Base-by-base conservation (phyloP, 2,888 invertebrate species). In the Drosophila limbata region DNA sequence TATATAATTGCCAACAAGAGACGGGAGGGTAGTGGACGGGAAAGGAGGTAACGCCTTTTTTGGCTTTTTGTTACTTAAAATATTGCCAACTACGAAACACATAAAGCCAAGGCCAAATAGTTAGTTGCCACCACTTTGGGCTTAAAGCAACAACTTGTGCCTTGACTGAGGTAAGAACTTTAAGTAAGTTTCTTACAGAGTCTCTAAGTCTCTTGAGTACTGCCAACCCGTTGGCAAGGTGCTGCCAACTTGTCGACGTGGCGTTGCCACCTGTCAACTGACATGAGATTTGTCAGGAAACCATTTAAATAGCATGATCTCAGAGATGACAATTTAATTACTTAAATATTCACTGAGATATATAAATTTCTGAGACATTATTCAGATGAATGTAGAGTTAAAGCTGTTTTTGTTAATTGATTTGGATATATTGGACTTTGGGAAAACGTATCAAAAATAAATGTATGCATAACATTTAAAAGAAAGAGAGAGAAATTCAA, bases 1-100 rank as follows among this genome's bases (percentile, higher is more conserved):
- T 74, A 77, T 63, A 71, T 59, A 81, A 78, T 83, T 78, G 81
- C 65, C 64, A 67, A 28, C 64, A 65, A 21, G 52, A 53, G 47
- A 45, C 35, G 35, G 50, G n/a, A 52, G 15, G 17, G 28, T 0
- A 28, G 28, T 25, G 19, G 31, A 35, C 13, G 11, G 3, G 19
- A 25, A 35, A 17, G 11, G 3, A 19, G n/a, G 47, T n/a, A 28
- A 21, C 33, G n/a, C 55, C 40, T 37, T 55, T 53, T 53, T 67
- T 53, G 17, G 10, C 44, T 50, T 65, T 31, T 56, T 44, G 51
- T 39, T 33, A 37, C 35, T 53, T 56, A 42, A 55, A 44, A 53
- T 57, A 61, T 61, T 40, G 33, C 45, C 59, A 31, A 63, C 51
- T 21, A 71, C 52, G 56, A 76, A 53, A 13, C 40, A 53, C 39